A percentile compares a stretch with the other conserved stretches of the same genome.
phyloP scores from a whole-genome alignment of 2,113 vertebrate species.

The Tachycineta bicolor region DNA sequence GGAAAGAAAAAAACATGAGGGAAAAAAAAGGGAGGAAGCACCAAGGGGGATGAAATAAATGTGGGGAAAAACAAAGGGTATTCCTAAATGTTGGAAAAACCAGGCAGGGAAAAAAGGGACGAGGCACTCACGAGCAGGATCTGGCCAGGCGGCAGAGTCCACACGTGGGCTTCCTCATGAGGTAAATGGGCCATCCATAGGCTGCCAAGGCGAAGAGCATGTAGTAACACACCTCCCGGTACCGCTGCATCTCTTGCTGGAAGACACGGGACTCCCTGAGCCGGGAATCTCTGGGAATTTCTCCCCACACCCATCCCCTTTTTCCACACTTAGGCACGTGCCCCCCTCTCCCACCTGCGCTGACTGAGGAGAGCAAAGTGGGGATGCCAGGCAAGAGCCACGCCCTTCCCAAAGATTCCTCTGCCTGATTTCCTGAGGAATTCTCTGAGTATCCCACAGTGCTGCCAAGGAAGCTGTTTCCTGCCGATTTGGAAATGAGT shows the following conservation, averaged over 20 bases:
- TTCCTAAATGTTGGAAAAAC: not conserved
- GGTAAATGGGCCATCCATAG: conserved; percentile 98
- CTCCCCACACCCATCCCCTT: not conserved
- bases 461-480: not conserved
- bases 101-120: not conserved
- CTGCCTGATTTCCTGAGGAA: not conserved
- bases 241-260: conserved; percentile 95
- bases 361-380: not conserved
- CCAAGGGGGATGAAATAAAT: fast-evolving
- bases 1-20: not conserved
- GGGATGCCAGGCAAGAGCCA: not conserved
- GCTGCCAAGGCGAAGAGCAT: conserved; percentile 98
- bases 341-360: not conserved
- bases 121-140: conserved; percentile 92
- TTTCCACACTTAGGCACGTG: fast-evolving
- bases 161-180: conserved; percentile 95
- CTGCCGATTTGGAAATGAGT: not conserved
- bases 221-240: conserved; percentile 98
- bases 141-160: conserved; percentile 93
- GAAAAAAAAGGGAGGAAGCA: not conserved
- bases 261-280: conserved; percentile 31
- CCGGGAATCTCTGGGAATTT: not conserved
- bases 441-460: not conserved
- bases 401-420: not conserved
- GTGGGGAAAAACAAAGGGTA: not conserved